A percentile compares a stretch with the other conserved stretches of the same genome.
Evolutionary conservation across 2,888 invertebrate genomes (phyloP).

Genomic region (Laspeyria flexula): DNA sequence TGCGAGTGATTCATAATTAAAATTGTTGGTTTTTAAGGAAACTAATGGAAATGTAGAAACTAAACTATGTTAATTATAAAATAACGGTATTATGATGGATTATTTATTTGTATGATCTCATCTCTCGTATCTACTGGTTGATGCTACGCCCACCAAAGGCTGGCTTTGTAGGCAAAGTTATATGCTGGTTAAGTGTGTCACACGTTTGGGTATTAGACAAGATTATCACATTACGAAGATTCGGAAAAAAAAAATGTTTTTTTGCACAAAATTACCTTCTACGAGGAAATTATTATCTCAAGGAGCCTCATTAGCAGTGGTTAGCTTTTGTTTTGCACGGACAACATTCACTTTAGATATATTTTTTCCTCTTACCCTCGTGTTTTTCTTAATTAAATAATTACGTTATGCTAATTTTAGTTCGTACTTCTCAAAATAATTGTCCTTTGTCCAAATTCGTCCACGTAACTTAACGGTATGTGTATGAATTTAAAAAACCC

Average conservation of each 20-base stretch:
- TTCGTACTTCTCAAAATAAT: slow-evolving; percentile 51
- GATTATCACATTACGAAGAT: slow-evolving; percentile 38
- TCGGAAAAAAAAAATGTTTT: slow-evolving; percentile 42
- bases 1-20: too few relatives aligned
- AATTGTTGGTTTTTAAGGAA: too few relatives aligned
- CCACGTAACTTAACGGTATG: slow-evolving; percentile 16
- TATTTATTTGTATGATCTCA: too few relatives aligned
- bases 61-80: too few relatives aligned
- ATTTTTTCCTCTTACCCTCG: slow-evolving; percentile 48
- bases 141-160: too few relatives aligned
- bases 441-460: slow-evolving; percentile 39
- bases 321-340: slow-evolving; percentile 63
- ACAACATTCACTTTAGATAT: slow-evolving; percentile 50
- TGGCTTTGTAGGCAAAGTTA: too few relatives aligned
- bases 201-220: too few relatives aligned
- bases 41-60: too few relatives aligned
- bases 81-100: too few relatives aligned
- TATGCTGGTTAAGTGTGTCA: too few relatives aligned
- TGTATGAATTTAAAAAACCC: slow-evolving; percentile 16
- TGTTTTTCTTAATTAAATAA: slow-evolving; percentile 63
- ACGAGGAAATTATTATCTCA: slow-evolving; percentile 66
- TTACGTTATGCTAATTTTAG: slow-evolving; percentile 72
- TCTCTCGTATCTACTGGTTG: too few relatives aligned
- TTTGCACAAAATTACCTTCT: slow-evolving; percentile 52
- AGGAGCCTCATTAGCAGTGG: slow-evolving; percentile 67